Percentiles rank a stretch among this genome's conserved stretches.
Evolutionary conservation across 2,888 invertebrate species (phyloP).

Genomic region (Agriopis leucophaearia): DNA sequence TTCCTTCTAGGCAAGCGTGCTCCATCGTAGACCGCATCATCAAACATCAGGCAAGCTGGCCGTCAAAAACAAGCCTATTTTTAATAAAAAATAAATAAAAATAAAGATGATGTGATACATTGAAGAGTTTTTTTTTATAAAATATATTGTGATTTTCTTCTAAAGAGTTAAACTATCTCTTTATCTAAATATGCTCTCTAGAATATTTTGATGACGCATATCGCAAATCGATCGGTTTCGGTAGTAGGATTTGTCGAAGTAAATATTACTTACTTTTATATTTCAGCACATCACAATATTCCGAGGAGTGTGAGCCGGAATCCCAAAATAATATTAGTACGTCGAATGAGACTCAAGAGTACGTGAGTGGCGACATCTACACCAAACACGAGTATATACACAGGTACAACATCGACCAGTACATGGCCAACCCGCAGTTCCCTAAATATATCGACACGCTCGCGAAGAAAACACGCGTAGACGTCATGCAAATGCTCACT

Average conservation of each 20-base stretch:
- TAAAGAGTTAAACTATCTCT: too few species aligned
- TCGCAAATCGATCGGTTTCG: too few species aligned
- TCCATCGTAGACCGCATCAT: too few species aligned
- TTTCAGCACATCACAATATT: constrained; percentile 28
- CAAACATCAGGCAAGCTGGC: too few species aligned
- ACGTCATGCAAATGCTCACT: constrained; percentile 57
- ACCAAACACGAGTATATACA: constrained; percentile 60
- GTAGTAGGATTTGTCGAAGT: neutral
- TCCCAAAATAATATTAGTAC: constrained; percentile 25
- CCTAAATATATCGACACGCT: constrained; percentile 59
- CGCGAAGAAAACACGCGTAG: constrained; percentile 54
- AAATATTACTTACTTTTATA: constrained; percentile 1
- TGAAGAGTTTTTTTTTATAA: too few species aligned
- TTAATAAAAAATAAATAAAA: too few species aligned
- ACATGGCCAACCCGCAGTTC: constrained; percentile 58
- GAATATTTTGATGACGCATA: too few species aligned
- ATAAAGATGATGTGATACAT: too few species aligned
- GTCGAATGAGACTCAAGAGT: constrained; percentile 41
- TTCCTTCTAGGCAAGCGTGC: too few species aligned
- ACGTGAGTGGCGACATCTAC: constrained; percentile 40
- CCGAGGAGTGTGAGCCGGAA: constrained; percentile 13
- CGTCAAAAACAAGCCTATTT: too few species aligned
- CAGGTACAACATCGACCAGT: constrained; percentile 59
- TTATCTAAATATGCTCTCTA: too few species aligned
- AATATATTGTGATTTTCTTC: too few species aligned